A percentile compares a stretch with the other conserved stretches of the same genome.
phyloP scores from a whole-genome alignment of 2,113 vertebrate genomes.

The Micronisus gabar region DNA sequence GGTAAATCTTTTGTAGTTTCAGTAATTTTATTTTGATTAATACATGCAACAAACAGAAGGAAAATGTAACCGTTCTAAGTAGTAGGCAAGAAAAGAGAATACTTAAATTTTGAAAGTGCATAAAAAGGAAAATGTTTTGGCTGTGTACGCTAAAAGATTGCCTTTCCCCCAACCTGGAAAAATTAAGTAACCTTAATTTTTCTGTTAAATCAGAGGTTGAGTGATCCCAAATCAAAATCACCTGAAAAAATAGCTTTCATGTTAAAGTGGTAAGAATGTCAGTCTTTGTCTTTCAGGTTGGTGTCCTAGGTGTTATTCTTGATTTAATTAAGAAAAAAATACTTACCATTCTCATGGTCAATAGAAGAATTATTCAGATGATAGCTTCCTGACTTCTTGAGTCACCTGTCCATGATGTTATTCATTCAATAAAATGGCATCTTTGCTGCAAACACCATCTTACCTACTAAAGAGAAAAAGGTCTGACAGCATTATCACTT shows the following conservation, averaged over 20 bases:
- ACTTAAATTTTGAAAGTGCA: background rate
- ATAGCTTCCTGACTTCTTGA: background rate
- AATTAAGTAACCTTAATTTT: background rate
- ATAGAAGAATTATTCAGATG: background rate
- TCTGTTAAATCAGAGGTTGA: background rate
- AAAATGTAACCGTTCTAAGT: background rate
- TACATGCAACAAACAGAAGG: background rate
- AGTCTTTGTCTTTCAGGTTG: background rate
- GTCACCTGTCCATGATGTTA: background rate
- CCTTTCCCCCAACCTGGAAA: background rate
- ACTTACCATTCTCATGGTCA: background rate
- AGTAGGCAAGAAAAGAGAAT: background rate
- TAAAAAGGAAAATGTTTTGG: background rate
- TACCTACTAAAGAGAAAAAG: background rate
- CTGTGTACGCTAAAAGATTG: background rate
- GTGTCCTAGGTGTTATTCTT: background rate
- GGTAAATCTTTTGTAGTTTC: background rate
- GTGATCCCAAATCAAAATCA: background rate
- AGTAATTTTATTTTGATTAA: background rate
- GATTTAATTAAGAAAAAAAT: background rate
- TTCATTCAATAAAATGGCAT: background rate
- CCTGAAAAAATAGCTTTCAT: background rate
- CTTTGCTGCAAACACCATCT: background rate
- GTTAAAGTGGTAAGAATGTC: background rate
- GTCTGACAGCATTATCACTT: background rate